A percentile compares a stretch with the other conserved stretches of the same genome.
Evolutionary conservation across 2,797 vertebrate genomes (phyloP).

Genomic region (Anguilla pacifica): DNA sequence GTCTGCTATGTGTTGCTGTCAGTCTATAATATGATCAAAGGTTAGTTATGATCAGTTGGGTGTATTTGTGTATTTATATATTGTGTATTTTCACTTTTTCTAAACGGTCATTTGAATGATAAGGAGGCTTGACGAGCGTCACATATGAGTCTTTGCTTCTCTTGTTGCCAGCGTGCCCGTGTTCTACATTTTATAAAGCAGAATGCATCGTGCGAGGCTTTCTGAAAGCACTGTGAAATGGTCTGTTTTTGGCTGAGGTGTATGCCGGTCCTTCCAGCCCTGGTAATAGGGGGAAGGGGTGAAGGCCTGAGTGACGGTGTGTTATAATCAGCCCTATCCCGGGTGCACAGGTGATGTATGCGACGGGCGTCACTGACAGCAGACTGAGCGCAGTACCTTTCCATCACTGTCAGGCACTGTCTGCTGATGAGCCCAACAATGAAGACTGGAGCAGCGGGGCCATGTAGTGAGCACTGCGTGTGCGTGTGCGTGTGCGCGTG

Average conservation of each 20-base stretch:
- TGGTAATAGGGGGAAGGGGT: not conserved
- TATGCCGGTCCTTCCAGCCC: not conserved
- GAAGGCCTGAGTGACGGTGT: not conserved
- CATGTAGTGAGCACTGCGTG: not conserved
- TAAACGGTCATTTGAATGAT: not conserved
- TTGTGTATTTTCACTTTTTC: too few relatives aligned
- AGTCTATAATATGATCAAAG: too few relatives aligned
- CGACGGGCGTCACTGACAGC: not conserved
- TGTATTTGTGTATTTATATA: too few relatives aligned
- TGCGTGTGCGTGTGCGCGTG: not conserved
- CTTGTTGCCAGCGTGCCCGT: not conserved
- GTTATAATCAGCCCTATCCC: not conserved
- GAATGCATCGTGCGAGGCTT: not conserved
- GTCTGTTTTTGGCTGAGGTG: not conserved
- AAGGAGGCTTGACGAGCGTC: not conserved
- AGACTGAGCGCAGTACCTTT: not conserved
- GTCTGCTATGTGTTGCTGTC: not conserved
- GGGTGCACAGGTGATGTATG: not conserved
- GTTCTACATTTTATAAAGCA: not conserved
- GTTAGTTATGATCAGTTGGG: too few relatives aligned
- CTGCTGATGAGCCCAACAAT: not conserved
- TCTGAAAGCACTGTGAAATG: not conserved
- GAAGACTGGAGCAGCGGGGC: not conserved
- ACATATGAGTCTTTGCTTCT: not conserved
- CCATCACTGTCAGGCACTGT: not conserved